Percentiles rank a stretch among this genome's conserved stretches.
Conservation (phyloP, 2,113 vertebrate species). For the Alligator sinensis region DNA sequence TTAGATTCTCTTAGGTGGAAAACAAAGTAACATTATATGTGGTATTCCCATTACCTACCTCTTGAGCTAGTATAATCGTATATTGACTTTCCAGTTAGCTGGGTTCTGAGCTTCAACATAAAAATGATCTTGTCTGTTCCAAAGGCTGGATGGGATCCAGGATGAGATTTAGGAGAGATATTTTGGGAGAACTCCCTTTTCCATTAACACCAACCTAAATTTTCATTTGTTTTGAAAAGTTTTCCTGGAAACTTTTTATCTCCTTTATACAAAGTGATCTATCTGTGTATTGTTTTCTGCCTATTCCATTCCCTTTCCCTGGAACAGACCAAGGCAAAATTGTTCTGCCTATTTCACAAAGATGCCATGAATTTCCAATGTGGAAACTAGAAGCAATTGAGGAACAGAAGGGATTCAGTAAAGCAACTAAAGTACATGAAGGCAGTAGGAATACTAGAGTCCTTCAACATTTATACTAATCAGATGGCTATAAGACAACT, state of each 20-base stretch:
- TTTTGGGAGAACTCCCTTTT: neutral
- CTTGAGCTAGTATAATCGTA: neutral
- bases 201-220: neutral
- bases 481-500: neutral
- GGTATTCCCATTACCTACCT: neutral
- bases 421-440: neutral
- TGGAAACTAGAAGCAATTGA: neutral
- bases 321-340: neutral
- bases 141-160: neutral
- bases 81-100: neutral
- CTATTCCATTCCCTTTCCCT: neutral
- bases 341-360: neutral
- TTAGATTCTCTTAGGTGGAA: neutral
- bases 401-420: neutral
- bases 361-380: neutral
- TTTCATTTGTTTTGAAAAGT: neutral
- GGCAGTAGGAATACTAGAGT: neutral
- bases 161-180: neutral
- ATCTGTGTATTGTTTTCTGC: neutral
- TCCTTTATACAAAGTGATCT: neutral
- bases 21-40: neutral
- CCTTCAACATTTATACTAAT: neutral
- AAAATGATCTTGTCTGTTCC: neutral
- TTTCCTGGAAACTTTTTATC: neutral
- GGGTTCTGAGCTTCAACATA: neutral